A percentile compares a stretch with the other conserved stretches of the same genome.
phyloP scores from a whole-genome alignment of 2,113 vertebrate genomes.

The Clarias macrocephalus region DNA sequence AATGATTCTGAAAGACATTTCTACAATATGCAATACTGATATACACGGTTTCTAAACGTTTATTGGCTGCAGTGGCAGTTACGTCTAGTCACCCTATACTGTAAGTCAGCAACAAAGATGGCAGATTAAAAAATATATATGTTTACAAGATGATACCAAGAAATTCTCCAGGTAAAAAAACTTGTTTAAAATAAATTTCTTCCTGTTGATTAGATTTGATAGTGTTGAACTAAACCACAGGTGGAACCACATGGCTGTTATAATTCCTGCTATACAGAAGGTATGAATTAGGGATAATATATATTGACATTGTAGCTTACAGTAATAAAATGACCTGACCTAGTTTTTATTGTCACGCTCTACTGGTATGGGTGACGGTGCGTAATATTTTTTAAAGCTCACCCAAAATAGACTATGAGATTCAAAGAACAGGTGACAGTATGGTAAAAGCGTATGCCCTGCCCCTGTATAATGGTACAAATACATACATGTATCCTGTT shows the following conservation, averaged over 20 bases:
- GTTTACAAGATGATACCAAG: not conserved
- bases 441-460: not conserved
- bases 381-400: too few species aligned
- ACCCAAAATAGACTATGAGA: too few species aligned
- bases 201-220: slow-evolving; percentile 11
- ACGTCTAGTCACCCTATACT: too few species aligned
- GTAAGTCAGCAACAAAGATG: not conserved
- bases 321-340: too few species aligned
- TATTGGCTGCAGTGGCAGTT: not conserved
- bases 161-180: not conserved
- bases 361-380: too few species aligned
- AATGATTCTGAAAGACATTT: not conserved
- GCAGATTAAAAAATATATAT: not conserved
- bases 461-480: not conserved
- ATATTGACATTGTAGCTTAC: not conserved
- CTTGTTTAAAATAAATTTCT: not conserved
- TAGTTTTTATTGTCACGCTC: not conserved
- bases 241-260: not conserved
- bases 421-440: too few species aligned
- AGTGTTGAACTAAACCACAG: not conserved
- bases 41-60: not conserved
- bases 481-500: not conserved
- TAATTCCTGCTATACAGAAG: not conserved
- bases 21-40: not conserved
- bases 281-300: not conserved